Evolutionary conservation across 2,888 invertebrate genomes (phyloP).

Genomic region (Erpobdella octoculata): DNA sequence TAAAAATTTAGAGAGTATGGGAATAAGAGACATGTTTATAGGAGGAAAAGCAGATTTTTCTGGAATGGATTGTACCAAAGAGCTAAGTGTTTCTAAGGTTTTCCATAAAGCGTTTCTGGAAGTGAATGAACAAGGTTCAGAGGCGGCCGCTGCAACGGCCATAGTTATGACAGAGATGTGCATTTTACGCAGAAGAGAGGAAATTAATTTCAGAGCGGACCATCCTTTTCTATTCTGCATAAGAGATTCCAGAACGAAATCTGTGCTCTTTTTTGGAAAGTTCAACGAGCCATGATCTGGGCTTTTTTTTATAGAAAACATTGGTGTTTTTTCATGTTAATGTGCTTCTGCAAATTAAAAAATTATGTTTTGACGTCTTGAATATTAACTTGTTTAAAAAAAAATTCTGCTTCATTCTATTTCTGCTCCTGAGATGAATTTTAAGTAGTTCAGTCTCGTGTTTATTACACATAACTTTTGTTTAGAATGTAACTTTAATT

Average conservation of each 20-base stretch:
- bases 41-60: slow-evolving; percentile 43
- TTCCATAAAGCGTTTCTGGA: slow-evolving; percentile 47
- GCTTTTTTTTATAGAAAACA: no score
- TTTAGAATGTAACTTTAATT: no score
- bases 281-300: background rate
- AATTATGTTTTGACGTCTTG: no score
- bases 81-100: slow-evolving; percentile 43
- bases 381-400: no score
- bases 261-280: slow-evolving; percentile 35
- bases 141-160: slow-evolving; percentile 42
- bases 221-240: slow-evolving; percentile 38
- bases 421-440: no score
- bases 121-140: slow-evolving; percentile 42
- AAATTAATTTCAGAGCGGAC: slow-evolving; percentile 34
- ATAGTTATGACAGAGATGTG: slow-evolving; percentile 18
- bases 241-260: slow-evolving; percentile 29
- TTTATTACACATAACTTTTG: no score
- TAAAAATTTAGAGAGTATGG: slow-evolving; percentile 32
- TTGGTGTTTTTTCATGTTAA: no score
- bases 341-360: no score
- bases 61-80: slow-evolving; percentile 40
- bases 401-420: no score
- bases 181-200: background rate
- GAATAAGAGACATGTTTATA: slow-evolving; percentile 39
- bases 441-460: no score